Percentiles rank a stretch among this genome's conserved stretches.
Conservation (phyloP, 2,797 vertebrate genomes). For the Petrocephalus schoutedeni region DNA sequence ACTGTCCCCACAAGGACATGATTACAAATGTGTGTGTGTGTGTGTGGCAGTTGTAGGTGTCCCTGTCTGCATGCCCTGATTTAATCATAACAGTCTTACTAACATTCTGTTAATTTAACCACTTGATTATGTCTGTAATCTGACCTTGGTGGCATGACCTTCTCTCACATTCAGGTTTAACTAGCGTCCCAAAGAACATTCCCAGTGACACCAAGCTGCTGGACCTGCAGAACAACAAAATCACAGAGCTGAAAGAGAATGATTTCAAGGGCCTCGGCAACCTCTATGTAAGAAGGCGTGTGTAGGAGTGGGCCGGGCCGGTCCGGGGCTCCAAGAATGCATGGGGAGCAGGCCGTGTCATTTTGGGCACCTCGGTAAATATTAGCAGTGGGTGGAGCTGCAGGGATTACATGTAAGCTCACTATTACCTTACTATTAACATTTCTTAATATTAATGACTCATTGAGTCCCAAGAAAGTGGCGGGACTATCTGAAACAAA, state of each 20-base stretch:
- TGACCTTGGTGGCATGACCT: conserved; percentile 16
- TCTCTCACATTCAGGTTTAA: conserved; percentile 64
- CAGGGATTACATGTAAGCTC: not conserved
- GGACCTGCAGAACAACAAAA: conserved; percentile 86
- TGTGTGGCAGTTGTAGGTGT: not conserved
- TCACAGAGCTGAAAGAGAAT: conserved; percentile 77
- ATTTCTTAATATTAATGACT: not conserved
- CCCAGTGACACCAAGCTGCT: conserved; percentile 79
- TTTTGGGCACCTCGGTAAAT: not conserved
- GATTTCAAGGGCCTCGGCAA: conserved; percentile 82
- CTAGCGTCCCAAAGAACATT: conserved; percentile 73
- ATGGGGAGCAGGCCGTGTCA: not conserved
- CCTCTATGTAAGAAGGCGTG: conserved; percentile 71
- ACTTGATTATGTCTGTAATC: not conserved
- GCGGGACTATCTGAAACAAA: conserved; percentile 26
- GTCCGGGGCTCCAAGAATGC: not conserved
- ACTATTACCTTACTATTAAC: not conserved
- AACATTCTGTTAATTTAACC: not conserved
- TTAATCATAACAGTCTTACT: not conserved
- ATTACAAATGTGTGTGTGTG: not conserved
- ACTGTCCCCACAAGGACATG: not conserved
- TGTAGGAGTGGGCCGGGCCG: not conserved
- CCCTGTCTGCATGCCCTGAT: not conserved
- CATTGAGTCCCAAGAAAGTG: not conserved
- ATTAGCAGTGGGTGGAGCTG: not conserved